Evolutionary conservation across 2,888 invertebrate genomes (phyloP).

Genomic region (Cheilosia pagana): DNA sequence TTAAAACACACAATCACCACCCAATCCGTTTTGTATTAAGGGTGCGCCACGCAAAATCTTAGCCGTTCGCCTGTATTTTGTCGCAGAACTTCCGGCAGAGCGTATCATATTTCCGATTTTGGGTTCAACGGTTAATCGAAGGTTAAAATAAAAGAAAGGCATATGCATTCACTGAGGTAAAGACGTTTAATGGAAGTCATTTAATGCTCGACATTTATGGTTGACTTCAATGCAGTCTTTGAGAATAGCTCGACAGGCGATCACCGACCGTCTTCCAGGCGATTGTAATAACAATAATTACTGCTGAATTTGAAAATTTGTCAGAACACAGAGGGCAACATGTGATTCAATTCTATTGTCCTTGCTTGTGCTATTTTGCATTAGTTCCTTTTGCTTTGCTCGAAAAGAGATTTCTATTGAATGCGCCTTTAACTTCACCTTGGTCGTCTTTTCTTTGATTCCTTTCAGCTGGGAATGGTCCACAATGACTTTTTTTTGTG

Average conservation of each 20-base stretch:
- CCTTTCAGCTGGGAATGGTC: conserved; percentile 19
- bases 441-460: conserved; percentile 15
- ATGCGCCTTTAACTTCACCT: conserved; percentile 21
- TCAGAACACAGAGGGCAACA: conserved; percentile 23
- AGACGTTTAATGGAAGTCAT: conserved; percentile 48
- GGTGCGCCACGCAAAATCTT: conserved; percentile 46
- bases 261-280: conserved; percentile 32
- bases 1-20: conserved; percentile 32
- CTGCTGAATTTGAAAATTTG: conserved; percentile 35
- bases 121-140: conserved; percentile 48
- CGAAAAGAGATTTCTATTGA: conserved; percentile 14
- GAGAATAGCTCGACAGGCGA: conserved; percentile 55
- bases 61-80: conserved; percentile 18
- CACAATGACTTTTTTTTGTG: conserved; percentile 3
- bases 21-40: conserved; percentile 39
- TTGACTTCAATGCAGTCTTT: conserved; percentile 52
- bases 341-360: conserved; percentile 14
- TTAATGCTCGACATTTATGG: conserved; percentile 53
- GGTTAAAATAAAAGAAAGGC: conserved; percentile 39
- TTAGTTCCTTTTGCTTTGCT: conserved; percentile 24
- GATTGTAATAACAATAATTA: conserved; percentile 64
- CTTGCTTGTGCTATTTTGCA: conserved; percentile 35
- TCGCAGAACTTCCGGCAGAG: conserved; percentile 42
- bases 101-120: conserved; percentile 51
- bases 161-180: conserved; percentile 20